Base-by-base conservation (phyloP, 2,113 vertebrate genomes). In the Beaufortia kweichowensis region DNA sequence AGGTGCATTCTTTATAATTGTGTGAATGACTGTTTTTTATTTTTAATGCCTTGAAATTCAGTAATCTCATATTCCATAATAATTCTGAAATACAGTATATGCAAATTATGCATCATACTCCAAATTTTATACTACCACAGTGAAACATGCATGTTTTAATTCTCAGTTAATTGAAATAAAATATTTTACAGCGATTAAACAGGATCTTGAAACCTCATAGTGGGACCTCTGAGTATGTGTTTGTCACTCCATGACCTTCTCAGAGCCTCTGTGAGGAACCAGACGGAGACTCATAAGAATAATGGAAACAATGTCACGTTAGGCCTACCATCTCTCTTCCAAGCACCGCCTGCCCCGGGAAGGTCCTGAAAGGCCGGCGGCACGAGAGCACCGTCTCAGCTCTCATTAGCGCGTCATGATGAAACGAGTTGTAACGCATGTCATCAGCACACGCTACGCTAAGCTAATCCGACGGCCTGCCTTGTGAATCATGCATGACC, bases 401-500 rank as follows among this genome's bases (percentile, higher is more conserved):
- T 89, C 89, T 93, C 91, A 92, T 93, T 91, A 92, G 85, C 81
- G 83, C 83, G 79, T 84, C 83, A 89, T 91, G 92, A 92, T 92
- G 91, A 92, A 93, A 93, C 85, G 84, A 89, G 85, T 84, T 91
- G 92, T 91, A 93, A 93, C 89, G 82, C 80, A 76, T 82, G 88
- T 87, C 89, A 89, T 90, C 86, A 86, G 88, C 83, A 61, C 23
- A 83, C 78, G 79, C 85, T 80, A 85, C 21, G 78, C 86, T 71
- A 84, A 82, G 87, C 83, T 87, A 85, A 86, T 89, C 90, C 87
- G 86, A 79, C 21, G 69, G 86, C 88, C 87, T 85, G 86, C 86
- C 26, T 88, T 85, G 82, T 92, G 90, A 93, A 92, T 92, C 89
- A 92, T 92, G 86, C 86, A 93, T 92, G 88, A 89, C 87, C 85